Conservation (phyloP, 2,113 vertebrate genomes). For the Paratilapia polleni region DNA sequence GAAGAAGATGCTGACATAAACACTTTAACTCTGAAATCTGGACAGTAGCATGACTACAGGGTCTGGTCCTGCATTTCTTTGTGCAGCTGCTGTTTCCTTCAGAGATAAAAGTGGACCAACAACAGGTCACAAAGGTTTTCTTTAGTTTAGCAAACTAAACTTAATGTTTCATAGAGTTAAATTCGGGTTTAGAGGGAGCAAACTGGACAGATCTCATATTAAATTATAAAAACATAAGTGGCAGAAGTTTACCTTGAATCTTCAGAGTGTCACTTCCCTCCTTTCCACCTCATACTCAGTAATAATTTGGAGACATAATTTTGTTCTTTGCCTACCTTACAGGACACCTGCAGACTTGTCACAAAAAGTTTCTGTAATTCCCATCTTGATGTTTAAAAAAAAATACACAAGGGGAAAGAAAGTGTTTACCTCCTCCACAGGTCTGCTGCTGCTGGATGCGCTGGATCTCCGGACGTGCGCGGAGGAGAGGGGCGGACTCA, state of each 20-base stretch:
- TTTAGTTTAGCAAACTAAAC: neutral
- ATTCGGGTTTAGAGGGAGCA: neutral
- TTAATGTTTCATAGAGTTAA: neutral
- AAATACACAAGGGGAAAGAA: neutral
- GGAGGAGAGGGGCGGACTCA: conserved; percentile 33
- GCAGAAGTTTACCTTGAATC: neutral
- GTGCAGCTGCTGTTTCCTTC: neutral
- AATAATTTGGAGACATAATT: neutral
- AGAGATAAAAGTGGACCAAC: neutral
- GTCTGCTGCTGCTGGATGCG: conserved; percentile 30
- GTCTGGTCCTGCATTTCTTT: neutral
- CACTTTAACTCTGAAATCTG: neutral
- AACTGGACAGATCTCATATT: neutral
- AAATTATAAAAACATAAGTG: neutral
- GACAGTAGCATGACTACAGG: neutral
- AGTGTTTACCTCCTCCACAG: conserved; percentile 15
- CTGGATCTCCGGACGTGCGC: conserved; percentile 8
- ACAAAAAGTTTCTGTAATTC: neutral
- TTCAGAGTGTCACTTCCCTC: neutral
- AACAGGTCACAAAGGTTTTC: neutral
- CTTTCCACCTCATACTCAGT: neutral
- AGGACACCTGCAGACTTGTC: neutral
- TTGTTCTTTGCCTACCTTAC: conserved; percentile 33
- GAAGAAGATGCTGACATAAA: conserved; percentile 13
- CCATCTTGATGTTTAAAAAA: neutral